Evolutionary conservation across 2,888 invertebrate genomes (phyloP), one percentile per base, ranked within the genome.

Genomic region (Listrodromus nycthemerus): DNA sequence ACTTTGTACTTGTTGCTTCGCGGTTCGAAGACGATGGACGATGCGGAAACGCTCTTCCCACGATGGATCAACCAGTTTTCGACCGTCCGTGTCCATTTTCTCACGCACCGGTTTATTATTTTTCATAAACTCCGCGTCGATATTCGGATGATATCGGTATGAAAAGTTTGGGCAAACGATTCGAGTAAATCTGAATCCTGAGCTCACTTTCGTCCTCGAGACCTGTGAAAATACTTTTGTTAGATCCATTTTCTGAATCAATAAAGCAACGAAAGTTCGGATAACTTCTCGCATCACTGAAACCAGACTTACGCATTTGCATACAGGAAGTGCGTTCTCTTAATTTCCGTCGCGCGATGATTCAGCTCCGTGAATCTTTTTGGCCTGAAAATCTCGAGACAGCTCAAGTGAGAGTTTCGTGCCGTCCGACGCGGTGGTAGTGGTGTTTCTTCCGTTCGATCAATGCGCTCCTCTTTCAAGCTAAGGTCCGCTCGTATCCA

Each of bases 401-500:
- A 75, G 83, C 71, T 69, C 58, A 58, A 71, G 61, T 69, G 83
- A 85, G 86, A 82, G 85, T 85, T 82, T 76, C 78, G 63, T 48
- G 58, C 41, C 16, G 16, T 16, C n/a, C 30, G 73, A 55, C 63
- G 58, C 19, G 21, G 58, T 77, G 55, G 70, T 66, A 77, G 81
- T 67, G 81, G 71, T 70, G 66, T 83, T 75, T 67, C 70, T 67
- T 65, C 80, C 81, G 77, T 80, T 73, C 88, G 88, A 88, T 88
- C 88, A 88, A 88, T 88, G 88, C 88, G 71, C 24, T 6, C 77
- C 48, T 71, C 48, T 45, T 4, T 65, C 63, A 21, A 7, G 45
- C 63, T 33, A n/a, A 24, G 33, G 37, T 19, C 24, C 48, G 70
- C 27, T 50, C 50, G 19, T 27, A 27, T 37, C 70, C 55, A 37